These are phyloP conservation scores for Entomyzon cyanotis DNA, from an alignment of 2,113 vertebrate genomes.

Conservation along the genomic window DNA sequence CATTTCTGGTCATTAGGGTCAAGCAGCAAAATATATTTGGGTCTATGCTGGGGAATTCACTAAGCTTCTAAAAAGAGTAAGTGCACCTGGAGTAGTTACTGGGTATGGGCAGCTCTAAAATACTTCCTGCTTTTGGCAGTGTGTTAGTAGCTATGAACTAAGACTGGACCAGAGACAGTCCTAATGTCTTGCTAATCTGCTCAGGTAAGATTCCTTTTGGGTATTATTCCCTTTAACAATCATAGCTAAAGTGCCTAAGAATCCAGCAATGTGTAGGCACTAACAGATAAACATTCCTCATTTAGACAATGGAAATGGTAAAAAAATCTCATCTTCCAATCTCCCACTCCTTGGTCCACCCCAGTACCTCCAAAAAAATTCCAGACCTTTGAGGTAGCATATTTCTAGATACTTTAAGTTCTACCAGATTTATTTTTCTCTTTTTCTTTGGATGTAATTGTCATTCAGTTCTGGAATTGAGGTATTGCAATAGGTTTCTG, in stretches of 20 bases:
- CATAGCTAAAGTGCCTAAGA: neutral
- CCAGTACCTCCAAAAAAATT: constrained; percentile 18
- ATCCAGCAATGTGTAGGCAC: neutral
- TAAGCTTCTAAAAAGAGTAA: neutral
- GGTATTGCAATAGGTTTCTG: neutral
- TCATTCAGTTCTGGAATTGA: neutral
- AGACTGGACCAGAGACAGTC: neutral
- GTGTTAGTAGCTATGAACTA: neutral
- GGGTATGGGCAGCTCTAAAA: neutral
- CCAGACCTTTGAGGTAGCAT: neutral
- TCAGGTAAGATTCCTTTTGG: neutral
- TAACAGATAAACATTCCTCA: neutral
- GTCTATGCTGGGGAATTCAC: neutral
- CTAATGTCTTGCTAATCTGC: neutral
- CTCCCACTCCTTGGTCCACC: neutral
- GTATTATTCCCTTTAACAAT: neutral
- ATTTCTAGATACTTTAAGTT: neutral
- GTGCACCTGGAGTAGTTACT: neutral
- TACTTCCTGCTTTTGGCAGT: neutral
- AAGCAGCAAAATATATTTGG: constrained; percentile 15
- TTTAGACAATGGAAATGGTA: constrained; percentile 15
- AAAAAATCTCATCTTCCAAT: constrained; percentile 8
- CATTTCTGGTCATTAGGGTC: neutral
- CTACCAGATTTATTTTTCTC: neutral
- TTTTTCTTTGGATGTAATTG: neutral